Evolutionary conservation across 2,797 vertebrate species (phyloP).

Genomic region (Eutrigla gurnardus): DNA sequence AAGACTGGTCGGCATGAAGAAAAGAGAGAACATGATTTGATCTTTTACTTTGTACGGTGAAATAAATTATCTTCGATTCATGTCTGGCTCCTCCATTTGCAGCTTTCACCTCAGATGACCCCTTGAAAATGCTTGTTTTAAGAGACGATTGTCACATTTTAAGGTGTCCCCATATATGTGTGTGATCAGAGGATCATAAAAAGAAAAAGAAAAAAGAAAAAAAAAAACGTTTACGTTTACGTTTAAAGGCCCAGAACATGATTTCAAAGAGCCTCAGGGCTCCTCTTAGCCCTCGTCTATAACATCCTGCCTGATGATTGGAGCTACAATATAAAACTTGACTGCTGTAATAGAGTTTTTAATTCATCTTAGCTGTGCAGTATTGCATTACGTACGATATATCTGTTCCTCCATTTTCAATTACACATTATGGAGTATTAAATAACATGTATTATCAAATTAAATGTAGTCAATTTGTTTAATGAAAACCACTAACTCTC

Average conservation of each 20-base stretch:
- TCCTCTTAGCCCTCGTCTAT: slow-evolving; percentile 4
- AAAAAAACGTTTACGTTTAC: too few relatives aligned
- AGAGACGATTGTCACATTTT: slow-evolving; percentile 6
- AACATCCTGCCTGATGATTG: slow-evolving; percentile 17
- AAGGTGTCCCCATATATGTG: not conserved
- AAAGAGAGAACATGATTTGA: not conserved
- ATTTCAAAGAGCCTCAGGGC: slow-evolving; percentile 11
- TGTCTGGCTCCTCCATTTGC: not conserved
- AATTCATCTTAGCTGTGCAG: not conserved
- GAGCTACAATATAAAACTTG: not conserved
- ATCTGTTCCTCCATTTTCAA: slow-evolving; percentile 7
- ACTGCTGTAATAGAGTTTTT: not conserved
- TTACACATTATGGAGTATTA: not conserved
- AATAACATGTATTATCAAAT: not conserved
- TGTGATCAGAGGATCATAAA: slow-evolving; percentile 10
- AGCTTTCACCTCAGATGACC: not conserved
- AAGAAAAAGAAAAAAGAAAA: not conserved
- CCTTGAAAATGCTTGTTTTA: not conserved
- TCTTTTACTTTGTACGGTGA: slow-evolving; percentile 1
- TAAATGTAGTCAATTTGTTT: not conserved
- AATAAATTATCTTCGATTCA: slow-evolving; percentile 4
- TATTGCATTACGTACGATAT: not conserved
- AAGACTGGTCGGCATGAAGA: not conserved
- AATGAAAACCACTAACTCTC: not conserved
- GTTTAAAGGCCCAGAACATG: slow-evolving; percentile 16